phyloP scores from a whole-genome alignment of 2,113 vertebrate species.

The Notothenia rossii region DNA sequence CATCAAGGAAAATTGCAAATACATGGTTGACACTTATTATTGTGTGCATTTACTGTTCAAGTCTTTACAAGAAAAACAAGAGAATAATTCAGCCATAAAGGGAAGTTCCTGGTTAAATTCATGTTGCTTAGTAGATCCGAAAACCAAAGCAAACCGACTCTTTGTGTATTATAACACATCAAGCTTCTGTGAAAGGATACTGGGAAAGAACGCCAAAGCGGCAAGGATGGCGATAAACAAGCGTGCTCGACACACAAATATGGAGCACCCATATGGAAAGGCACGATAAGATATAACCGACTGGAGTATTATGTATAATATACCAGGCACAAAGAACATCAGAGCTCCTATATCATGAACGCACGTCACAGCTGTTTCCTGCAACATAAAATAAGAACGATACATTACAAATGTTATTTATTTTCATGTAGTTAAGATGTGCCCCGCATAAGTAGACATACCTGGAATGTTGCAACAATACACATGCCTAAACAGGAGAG shows the following conservation, averaged over 20 bases:
- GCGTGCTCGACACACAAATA: constrained; percentile 74
- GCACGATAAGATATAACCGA: constrained; percentile 85
- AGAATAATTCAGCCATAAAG: not conserved
- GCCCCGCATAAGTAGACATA: constrained; percentile 55
- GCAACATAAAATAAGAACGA: constrained; percentile 39
- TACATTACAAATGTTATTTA: not conserved
- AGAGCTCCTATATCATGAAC: constrained; percentile 90
- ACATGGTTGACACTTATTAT: not conserved
- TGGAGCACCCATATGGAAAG: constrained; percentile 83
- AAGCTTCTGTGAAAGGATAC: constrained; percentile 89
- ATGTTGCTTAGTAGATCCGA: not conserved
- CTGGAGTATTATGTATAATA: constrained; percentile 87
- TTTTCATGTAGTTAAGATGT: not conserved
- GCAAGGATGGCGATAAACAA: constrained; percentile 82
- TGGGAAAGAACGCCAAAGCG: constrained; percentile 84
- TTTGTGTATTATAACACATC: not conserved
- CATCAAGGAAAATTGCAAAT: constrained; percentile 77
- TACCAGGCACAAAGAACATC: constrained; percentile 88
- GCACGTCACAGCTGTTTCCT: constrained; percentile 86
- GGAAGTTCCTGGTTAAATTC: not conserved
- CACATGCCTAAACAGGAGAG: constrained; percentile 91
- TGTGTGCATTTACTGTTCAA: not conserved
- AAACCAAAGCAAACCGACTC: not conserved
- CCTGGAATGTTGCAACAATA: constrained; percentile 95
- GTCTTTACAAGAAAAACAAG: not conserved